Base-by-base conservation (phyloP, 1,140 invertebrate genomes). In the Lutraria rhynchaena region DNA sequence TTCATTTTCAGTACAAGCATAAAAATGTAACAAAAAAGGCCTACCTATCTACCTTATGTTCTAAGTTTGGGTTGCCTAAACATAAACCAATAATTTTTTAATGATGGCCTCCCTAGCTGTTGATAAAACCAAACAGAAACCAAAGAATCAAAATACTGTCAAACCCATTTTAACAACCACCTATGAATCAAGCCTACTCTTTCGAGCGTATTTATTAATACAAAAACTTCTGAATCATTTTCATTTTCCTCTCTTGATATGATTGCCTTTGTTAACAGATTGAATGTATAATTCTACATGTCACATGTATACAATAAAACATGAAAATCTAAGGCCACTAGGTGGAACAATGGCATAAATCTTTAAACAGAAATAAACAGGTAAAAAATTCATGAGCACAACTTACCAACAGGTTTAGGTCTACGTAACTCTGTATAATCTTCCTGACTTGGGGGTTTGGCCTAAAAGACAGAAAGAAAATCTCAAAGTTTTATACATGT, bases 381-480 rank as follows among this genome's bases (percentile, higher is more conserved):
- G 51, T 55, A 5, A 11, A 55, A 5, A 55, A 11, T 4, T 7
- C n/a, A 11, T 4, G 17, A 22, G 4, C n/a, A 55, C 3, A 60
- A 15, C 57, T 60, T 46, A 67, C 63, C 63, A 44, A 49, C 27
- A 41, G 55, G 70, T 17, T 73, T 73, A 13, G 70, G 70, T 41
- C 55, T 35, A 11, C 70, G 31, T 19, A 73, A 31, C 41, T 73
- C 70, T 27, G 24, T 58, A 31, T 73, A 73, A 31, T 73, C 70
- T 73, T 57, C 33, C 22, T 73, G 19, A 2, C 5, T 35, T n/a
- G n/a, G 19, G 17, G 53, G n/a, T n/a, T n/a, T n/a, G n/a, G n/a
- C n/a, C n/a, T n/a, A n/a, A n/a, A n/a, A n/a, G n/a, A n/a, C n/a
- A n/a, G n/a, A n/a, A n/a, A n/a, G n/a, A n/a, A n/a, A n/a, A n/a